Conservation (phyloP, 2,113 vertebrate species). For the Lepidothrix coronata region DNA sequence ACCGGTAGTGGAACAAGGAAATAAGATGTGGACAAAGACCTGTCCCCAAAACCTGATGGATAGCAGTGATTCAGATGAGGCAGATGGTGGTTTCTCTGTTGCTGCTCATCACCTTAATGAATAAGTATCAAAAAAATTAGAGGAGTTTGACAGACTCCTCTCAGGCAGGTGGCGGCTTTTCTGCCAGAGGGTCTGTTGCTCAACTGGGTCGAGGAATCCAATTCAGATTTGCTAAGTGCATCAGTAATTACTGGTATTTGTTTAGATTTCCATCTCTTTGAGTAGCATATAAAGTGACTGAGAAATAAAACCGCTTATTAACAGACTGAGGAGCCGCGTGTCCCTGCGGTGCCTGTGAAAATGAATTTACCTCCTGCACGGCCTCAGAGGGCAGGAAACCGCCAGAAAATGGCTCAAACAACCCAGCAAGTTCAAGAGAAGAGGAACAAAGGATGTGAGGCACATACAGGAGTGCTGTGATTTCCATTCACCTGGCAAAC, state of each 20-base stretch:
- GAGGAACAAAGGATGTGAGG: not conserved
- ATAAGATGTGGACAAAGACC: not conserved
- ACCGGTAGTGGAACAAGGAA: not conserved
- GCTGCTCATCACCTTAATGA: not conserved
- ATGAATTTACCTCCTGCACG: not conserved
- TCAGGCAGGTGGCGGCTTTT: not conserved
- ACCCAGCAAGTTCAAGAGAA: not conserved
- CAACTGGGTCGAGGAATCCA: not conserved
- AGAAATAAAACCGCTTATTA: slow-evolving; percentile 12
- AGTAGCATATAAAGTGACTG: not conserved
- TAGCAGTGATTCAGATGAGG: not conserved
- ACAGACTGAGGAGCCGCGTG: not conserved
- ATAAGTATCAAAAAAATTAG: not conserved
- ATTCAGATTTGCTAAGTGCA: not conserved
- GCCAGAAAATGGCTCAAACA: not conserved
- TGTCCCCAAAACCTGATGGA: not conserved
- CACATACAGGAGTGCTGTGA: not conserved
- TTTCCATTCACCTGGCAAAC: not conserved
- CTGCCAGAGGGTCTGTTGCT: not conserved
- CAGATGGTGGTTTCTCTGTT: not conserved
- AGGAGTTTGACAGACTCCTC: not conserved
- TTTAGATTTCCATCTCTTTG: slow-evolving; percentile 8
- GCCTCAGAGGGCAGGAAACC: not conserved
- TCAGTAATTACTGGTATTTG: slow-evolving; percentile 1
- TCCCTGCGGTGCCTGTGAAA: not conserved